Evolutionary conservation across 2,113 vertebrate species (phyloP).

Genomic region (Forbesichthys papilliferus): DNA sequence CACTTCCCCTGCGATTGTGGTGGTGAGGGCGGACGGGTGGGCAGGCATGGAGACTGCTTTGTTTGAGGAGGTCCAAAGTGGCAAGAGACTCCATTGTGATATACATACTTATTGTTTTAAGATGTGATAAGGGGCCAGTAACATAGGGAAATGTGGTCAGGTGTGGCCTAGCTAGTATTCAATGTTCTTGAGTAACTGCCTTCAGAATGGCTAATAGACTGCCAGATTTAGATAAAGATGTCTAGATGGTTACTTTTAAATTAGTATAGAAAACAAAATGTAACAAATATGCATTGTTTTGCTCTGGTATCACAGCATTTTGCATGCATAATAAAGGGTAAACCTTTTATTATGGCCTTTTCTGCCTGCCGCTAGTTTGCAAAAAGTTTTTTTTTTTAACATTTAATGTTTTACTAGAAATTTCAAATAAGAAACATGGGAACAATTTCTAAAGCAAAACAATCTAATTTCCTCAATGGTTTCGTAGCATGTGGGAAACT

Average conservation of each 20-base stretch:
- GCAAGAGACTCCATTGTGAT: background rate
- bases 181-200: background rate
- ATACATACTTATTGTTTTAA: background rate
- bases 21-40: constrained; percentile 17
- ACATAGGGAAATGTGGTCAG: background rate
- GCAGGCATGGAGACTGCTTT: background rate
- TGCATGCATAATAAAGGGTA: background rate
- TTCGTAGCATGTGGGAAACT: constrained; percentile 49
- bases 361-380: constrained; percentile 3
- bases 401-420: constrained; percentile 13
- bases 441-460: constrained; percentile 57
- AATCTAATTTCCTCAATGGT: constrained; percentile 40
- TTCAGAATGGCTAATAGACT: background rate
- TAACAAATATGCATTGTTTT: background rate
- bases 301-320: too few species aligned
- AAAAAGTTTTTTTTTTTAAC: background rate
- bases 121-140: background rate
- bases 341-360: too few species aligned
- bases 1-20: constrained; percentile 43
- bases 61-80: constrained; percentile 28
- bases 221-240: constrained; percentile 1
- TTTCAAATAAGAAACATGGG: constrained; percentile 47
- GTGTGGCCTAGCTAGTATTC: background rate
- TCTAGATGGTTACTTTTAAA: background rate
- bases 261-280: background rate